A percentile compares a stretch with the other conserved stretches of the same genome.
Conservation (phyloP, 2,888 invertebrate genomes). For the Malthinus flaveolus region DNA sequence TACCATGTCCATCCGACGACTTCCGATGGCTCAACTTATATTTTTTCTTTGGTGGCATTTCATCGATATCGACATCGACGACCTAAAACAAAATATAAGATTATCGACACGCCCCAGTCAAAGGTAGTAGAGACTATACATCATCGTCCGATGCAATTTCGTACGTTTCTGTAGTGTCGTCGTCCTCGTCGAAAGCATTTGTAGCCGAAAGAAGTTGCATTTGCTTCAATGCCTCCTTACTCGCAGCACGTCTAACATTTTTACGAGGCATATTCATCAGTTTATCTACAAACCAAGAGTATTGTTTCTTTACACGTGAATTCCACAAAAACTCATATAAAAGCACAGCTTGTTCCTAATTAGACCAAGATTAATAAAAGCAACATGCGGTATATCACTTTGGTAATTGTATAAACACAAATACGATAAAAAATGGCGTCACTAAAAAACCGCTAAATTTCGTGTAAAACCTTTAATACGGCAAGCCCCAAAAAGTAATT, state of each 20-base stretch:
- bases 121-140: conserved; percentile 32
- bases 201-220: conserved; percentile 48
- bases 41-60: conserved; percentile 49
- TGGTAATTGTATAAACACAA: too few species aligned
- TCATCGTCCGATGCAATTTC: conserved; percentile 55
- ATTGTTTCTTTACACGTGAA: not conserved
- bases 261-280: conserved; percentile 19
- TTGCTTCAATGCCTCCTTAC: conserved; percentile 51
- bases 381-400: too few species aligned
- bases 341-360: too few species aligned
- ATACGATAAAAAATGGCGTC: too few species aligned
- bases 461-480: too few species aligned
- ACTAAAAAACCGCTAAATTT: too few species aligned
- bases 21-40: conserved; percentile 49
- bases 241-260: conserved; percentile 45
- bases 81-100: conserved; percentile 33
- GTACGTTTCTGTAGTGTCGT: conserved; percentile 53
- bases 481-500: too few species aligned
- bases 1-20: conserved; percentile 48
- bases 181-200: conserved; percentile 53
- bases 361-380: too few species aligned
- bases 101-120: conserved; percentile 5
- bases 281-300: conserved; percentile 18
- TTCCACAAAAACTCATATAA: too few species aligned
- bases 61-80: conserved; percentile 35